Percentiles rank a stretch among this genome's conserved stretches.
These are phyloP conservation scores for Dromococcyx pavoninus DNA, from an alignment of 2,797 vertebrate genomes.

Conservation along the genomic window DNA sequence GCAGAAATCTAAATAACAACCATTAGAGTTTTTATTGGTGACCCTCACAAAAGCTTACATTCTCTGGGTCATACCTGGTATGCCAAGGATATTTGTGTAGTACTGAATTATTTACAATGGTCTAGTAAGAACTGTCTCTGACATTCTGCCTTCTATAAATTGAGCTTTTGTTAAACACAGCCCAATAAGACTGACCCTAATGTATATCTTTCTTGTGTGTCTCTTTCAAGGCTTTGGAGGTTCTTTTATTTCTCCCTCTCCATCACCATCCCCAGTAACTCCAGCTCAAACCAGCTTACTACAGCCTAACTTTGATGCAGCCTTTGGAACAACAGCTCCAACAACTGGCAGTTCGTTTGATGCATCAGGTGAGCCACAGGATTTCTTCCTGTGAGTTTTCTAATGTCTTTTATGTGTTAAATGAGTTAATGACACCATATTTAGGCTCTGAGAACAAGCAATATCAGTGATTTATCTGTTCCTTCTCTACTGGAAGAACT, in stretches of 20 bases:
- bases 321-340: slow-evolving; percentile 82
- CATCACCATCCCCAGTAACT: slow-evolving; percentile 81
- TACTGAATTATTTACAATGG: background rate
- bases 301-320: slow-evolving; percentile 89
- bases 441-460: background rate
- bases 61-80: background rate
- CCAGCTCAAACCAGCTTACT: slow-evolving; percentile 87
- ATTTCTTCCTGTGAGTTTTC: background rate
- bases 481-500: background rate
- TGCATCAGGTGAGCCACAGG: slow-evolving; percentile 86
- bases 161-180: background rate
- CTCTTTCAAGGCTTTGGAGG: slow-evolving; percentile 80
- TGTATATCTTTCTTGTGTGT: background rate
- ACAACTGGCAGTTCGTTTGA: slow-evolving; percentile 83
- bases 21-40: background rate
- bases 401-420: background rate
- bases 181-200: background rate
- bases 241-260: slow-evolving; percentile 80
- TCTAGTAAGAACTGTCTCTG: background rate
- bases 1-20: background rate
- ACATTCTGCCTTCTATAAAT: background rate
- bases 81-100: background rate
- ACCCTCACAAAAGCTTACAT: background rate
- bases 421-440: background rate
- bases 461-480: background rate